These are phyloP conservation scores for Laticauda colubrina DNA, from an alignment of 2,113 vertebrate genomes.

Conservation along the genomic window DNA sequence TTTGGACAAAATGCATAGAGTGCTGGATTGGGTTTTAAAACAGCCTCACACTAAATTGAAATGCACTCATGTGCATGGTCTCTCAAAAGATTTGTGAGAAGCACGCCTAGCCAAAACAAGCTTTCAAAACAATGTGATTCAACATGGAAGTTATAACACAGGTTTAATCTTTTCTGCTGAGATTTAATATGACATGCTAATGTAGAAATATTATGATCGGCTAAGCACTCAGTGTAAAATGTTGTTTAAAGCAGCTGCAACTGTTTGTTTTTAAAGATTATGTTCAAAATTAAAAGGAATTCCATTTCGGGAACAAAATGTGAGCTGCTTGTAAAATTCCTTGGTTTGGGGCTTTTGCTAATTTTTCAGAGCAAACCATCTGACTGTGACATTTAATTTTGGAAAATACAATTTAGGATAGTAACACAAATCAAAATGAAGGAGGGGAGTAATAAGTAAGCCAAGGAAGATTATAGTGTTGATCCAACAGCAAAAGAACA, in stretches of 20 bases:
- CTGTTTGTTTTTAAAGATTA: background rate
- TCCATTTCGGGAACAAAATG: constrained; percentile 30
- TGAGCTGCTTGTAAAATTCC: background rate
- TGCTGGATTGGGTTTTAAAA: fast-evolving
- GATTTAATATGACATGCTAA: constrained; percentile 34
- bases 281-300: constrained; percentile 5
- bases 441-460: constrained; percentile 27
- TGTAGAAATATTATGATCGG: constrained; percentile 58
- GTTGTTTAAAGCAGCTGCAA: constrained; percentile 57
- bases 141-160: constrained; percentile 52
- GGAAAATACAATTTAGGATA: constrained; percentile 31
- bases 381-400: constrained; percentile 5
- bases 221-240: constrained; percentile 56
- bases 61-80: constrained; percentile 9
- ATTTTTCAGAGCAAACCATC: constrained; percentile 3
- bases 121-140: constrained; percentile 48
- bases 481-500: background rate
- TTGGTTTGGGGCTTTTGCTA: constrained; percentile 11
- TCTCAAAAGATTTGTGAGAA: constrained; percentile 7
- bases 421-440: constrained; percentile 30
- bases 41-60: constrained; percentile 37
- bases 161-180: constrained; percentile 52
- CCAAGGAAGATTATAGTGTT: constrained; percentile 1
- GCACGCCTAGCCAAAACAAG: background rate
- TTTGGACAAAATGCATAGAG: background rate